Percentiles rank a stretch among this genome's conserved stretches.
phyloP scores from a whole-genome alignment of 1,140 invertebrate species.

The Pseudomyrmex cubaensis region DNA sequence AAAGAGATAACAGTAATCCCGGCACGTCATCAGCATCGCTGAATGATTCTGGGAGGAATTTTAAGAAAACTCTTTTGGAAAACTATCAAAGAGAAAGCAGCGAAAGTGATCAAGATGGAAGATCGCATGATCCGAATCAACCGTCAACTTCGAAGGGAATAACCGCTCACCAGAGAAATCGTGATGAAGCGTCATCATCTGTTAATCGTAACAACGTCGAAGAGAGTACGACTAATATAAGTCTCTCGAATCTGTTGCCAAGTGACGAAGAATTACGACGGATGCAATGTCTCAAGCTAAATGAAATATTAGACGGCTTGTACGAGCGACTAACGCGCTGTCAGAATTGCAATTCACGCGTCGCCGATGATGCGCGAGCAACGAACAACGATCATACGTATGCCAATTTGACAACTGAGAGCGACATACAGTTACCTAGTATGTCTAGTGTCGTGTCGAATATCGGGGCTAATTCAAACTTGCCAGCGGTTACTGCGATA shows the following conservation, averaged over 20 bases:
- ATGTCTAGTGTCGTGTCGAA: slow-evolving; percentile 70
- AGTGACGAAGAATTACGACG: slow-evolving; percentile 68
- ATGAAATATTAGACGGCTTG: slow-evolving; percentile 56
- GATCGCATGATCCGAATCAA: slow-evolving; percentile 50
- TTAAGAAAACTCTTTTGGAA: slow-evolving; percentile 74
- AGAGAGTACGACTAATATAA: slow-evolving; percentile 55
- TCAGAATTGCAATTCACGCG: slow-evolving; percentile 38
- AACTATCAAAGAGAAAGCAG: slow-evolving; percentile 73
- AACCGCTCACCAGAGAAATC: slow-evolving; percentile 16
- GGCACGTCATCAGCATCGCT: slow-evolving; percentile 41
- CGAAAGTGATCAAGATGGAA: slow-evolving; percentile 41
- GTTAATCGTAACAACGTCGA: not conserved
- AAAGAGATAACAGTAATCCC: slow-evolving; percentile 28
- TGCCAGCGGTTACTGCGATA: slow-evolving; percentile 39
- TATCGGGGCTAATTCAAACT: slow-evolving; percentile 51
- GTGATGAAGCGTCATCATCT: not conserved
- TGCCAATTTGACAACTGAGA: slow-evolving; percentile 68
- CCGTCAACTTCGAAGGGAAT: slow-evolving; percentile 49
- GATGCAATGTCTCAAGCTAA: slow-evolving; percentile 60
- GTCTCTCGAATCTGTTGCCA: slow-evolving; percentile 66
- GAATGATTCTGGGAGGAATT: slow-evolving; percentile 72
- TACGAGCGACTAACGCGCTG: slow-evolving; percentile 42
- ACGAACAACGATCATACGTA: slow-evolving; percentile 77
- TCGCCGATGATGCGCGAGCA: not conserved
- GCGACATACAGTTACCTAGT: slow-evolving; percentile 67